phyloP scores from a whole-genome alignment of 2,888 invertebrate genomes.

The Trichopoda pennipes region DNA sequence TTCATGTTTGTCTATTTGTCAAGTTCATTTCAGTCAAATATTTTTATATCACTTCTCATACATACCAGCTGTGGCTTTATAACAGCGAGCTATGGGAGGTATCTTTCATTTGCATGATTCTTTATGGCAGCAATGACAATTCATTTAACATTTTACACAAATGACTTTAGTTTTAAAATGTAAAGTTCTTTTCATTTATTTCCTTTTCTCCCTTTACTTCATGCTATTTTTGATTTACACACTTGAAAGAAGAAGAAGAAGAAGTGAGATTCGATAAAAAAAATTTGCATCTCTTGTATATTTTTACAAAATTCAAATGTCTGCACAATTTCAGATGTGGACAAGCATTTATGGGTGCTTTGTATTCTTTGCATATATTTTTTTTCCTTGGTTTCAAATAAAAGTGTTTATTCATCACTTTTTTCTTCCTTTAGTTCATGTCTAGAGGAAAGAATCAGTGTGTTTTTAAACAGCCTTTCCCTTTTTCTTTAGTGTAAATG shows the following conservation, averaged over 20 bases:
- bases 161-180: conserved; percentile 56
- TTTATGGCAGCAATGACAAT: conserved; percentile 61
- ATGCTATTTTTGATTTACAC: conserved; percentile 31
- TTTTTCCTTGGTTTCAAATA: background rate
- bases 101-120: conserved; percentile 54
- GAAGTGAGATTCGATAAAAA: conserved; percentile 1
- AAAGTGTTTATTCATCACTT: background rate
- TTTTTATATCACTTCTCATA: background rate
- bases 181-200: background rate
- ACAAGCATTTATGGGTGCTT: background rate
- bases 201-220: background rate
- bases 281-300: conserved; percentile 22
- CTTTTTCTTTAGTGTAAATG: conserved; percentile 26
- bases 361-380: background rate
- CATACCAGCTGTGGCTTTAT: background rate
- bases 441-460: background rate
- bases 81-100: conserved; percentile 33
- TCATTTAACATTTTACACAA: conserved; percentile 62
- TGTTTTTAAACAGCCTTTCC: background rate
- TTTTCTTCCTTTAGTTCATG: background rate
- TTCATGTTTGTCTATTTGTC: conserved; percentile 39
- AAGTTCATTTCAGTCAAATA: conserved; percentile 42
- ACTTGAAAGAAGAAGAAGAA: conserved; percentile 41
- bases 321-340: conserved; percentile 37
- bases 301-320: conserved; percentile 9